phyloP scores from a whole-genome alignment of 2,113 vertebrate genomes.

The Tamias sibiricus region DNA sequence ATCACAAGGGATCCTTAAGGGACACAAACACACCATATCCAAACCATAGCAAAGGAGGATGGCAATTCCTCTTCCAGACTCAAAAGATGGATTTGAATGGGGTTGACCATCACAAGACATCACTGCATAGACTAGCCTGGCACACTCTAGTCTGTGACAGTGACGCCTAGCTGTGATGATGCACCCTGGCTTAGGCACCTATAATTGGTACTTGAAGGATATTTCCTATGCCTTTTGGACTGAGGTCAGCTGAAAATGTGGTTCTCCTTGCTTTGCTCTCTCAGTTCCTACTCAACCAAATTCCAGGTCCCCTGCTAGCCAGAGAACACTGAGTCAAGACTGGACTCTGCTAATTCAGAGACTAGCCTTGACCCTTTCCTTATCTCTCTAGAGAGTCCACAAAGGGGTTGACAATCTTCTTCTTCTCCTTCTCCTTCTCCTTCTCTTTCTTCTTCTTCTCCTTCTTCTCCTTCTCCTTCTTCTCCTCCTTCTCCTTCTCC shows the following conservation, averaged over 20 bases:
- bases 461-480: too few relatives aligned
- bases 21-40: too few relatives aligned
- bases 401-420: background rate
- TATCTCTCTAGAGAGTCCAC: background rate
- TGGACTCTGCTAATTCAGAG: background rate
- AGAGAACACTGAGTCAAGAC: background rate
- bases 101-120: background rate
- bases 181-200: background rate
- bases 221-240: background rate
- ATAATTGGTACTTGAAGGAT: background rate
- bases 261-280: background rate
- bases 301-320: background rate
- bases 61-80: background rate
- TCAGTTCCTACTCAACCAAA: background rate
- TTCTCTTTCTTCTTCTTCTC: too few relatives aligned
- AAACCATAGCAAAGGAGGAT: too few relatives aligned
- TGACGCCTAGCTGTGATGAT: background rate
- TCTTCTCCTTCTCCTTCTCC: too few relatives aligned
- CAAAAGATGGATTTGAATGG: background rate
- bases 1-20: background rate
- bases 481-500: too few relatives aligned
- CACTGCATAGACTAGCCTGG: background rate
- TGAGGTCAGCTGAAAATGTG: background rate
- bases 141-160: background rate
- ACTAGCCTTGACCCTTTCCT: background rate